phyloP scores from a whole-genome alignment of 1,140 invertebrate species.

The Drosophila prosaltans region DNA sequence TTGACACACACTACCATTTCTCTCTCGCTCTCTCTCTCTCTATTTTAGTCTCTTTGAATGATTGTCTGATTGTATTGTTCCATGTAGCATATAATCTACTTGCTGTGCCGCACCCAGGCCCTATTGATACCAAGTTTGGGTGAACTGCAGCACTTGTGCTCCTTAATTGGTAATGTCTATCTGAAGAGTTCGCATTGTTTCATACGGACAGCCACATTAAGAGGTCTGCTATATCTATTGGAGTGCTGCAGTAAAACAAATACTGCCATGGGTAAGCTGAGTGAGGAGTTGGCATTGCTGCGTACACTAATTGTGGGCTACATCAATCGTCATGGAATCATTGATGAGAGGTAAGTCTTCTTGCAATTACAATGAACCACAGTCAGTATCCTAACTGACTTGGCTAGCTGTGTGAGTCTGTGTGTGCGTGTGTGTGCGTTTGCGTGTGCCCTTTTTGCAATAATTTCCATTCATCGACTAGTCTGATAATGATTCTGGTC shows the following conservation, averaged over 20 bases:
- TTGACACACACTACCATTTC: neutral
- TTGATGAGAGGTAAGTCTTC: conserved; percentile 83
- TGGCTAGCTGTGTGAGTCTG: neutral
- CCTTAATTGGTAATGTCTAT: conserved; percentile 84
- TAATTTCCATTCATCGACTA: neutral
- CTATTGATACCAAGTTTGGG: conserved; percentile 74
- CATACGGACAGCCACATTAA: conserved; percentile 88
- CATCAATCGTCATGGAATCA: conserved; percentile 87
- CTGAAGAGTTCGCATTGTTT: conserved; percentile 84
- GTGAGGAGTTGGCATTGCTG: conserved; percentile 86
- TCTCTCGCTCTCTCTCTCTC: neutral
- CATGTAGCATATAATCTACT: conserved; percentile 78
- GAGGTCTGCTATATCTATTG: conserved; percentile 91
- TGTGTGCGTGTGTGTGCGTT: neutral
- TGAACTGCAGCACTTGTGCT: conserved; percentile 72
- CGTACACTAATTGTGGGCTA: conserved; percentile 88
- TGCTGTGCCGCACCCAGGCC: conserved; percentile 79
- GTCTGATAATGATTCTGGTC: conserved; percentile 15
- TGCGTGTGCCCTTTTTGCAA: neutral
- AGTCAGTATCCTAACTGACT: neutral
- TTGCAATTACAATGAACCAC: neutral
- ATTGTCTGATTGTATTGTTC: conserved; percentile 16
- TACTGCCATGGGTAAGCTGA: conserved; percentile 84
- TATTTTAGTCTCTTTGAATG: neutral
- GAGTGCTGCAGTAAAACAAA: conserved; percentile 86